These are phyloP conservation scores for Eupithecia pulchellata DNA, from an alignment of 2,888 invertebrate species.

Conservation along the genomic window DNA sequence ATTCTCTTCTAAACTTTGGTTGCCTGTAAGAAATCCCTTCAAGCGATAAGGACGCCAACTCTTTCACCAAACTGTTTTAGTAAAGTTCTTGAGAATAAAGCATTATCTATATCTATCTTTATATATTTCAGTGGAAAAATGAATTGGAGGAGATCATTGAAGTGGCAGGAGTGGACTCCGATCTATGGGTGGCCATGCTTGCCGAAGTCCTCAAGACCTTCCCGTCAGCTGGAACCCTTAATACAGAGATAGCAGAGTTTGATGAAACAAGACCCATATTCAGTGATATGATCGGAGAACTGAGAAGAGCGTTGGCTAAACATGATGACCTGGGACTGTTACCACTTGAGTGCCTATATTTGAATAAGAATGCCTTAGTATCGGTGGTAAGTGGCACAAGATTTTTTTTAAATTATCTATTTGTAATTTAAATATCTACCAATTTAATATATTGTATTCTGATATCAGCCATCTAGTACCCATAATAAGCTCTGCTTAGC, in stretches of 20 bases:
- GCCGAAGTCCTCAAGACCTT: constrained; percentile 97
- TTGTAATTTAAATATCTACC: too few species aligned
- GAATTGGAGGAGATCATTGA: constrained; percentile 98
- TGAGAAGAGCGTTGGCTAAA: constrained; percentile 92
- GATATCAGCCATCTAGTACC: too few species aligned
- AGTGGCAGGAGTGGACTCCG: constrained; percentile 96
- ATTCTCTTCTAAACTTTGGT: too few species aligned
- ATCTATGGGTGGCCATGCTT: constrained; percentile 98
- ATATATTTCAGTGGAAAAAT: constrained; percentile 92
- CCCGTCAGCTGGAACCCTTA: constrained; percentile 94
- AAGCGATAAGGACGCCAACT: too few species aligned
- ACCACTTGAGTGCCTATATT: constrained; percentile 97
- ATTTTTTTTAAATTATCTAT: too few species aligned
- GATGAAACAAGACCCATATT: constrained; percentile 96
- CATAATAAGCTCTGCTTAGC: too few species aligned
- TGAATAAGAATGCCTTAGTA: constrained; percentile 96
- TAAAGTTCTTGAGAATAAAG: too few species aligned
- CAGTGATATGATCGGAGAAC: constrained; percentile 94
- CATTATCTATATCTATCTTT: too few species aligned
- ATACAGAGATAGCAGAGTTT: constrained; percentile 94
- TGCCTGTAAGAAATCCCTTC: too few species aligned
- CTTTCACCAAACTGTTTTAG: too few species aligned
- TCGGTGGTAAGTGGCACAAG: constrained; percentile 94
- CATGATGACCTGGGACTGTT: constrained; percentile 94
- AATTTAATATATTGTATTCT: too few species aligned